phyloP scores from a whole-genome alignment of 2,888 invertebrate species.

The Agrilus biguttatus region DNA sequence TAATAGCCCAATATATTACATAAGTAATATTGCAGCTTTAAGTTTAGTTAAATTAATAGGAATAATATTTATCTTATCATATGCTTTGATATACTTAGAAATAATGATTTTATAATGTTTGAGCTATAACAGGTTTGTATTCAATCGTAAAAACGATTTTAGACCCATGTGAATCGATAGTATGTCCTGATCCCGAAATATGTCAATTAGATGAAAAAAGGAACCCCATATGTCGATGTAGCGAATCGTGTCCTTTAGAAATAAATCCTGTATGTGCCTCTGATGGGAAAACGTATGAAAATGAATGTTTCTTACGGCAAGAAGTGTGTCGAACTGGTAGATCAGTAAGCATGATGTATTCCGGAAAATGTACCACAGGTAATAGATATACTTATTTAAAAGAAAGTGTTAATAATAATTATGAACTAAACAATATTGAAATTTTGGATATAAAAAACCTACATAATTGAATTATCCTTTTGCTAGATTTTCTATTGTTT shows the following conservation, averaged over 20 bases:
- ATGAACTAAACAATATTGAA: too few species aligned
- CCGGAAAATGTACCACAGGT: slow-evolving; percentile 74
- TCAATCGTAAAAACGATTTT: slow-evolving; percentile 18
- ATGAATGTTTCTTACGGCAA: slow-evolving; percentile 68
- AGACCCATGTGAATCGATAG: slow-evolving; percentile 76
- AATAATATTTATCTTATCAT: too few species aligned
- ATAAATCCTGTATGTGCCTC: slow-evolving; percentile 63
- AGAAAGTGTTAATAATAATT: too few species aligned
- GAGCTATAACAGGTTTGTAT: too few species aligned
- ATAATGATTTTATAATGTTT: too few species aligned
- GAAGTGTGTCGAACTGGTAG: slow-evolving; percentile 66
- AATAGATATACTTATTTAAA: slow-evolving; percentile 10
- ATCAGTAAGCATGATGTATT: slow-evolving; percentile 62
- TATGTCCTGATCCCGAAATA: slow-evolving; percentile 64
- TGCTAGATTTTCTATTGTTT: too few species aligned
- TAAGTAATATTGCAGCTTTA: too few species aligned
- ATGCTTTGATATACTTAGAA: too few species aligned
- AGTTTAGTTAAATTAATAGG: too few species aligned
- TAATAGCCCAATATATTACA: too few species aligned
- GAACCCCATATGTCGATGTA: slow-evolving; percentile 66
- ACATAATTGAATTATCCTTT: too few species aligned
- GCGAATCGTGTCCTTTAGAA: slow-evolving; percentile 60
- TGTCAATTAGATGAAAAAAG: slow-evolving; percentile 71
- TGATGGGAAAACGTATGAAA: slow-evolving; percentile 68
- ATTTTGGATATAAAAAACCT: too few species aligned